Evolutionary conservation across 2,888 invertebrate genomes (phyloP), one percentile per base, ranked within the genome.

Genomic region (Sisyra nigra): DNA sequence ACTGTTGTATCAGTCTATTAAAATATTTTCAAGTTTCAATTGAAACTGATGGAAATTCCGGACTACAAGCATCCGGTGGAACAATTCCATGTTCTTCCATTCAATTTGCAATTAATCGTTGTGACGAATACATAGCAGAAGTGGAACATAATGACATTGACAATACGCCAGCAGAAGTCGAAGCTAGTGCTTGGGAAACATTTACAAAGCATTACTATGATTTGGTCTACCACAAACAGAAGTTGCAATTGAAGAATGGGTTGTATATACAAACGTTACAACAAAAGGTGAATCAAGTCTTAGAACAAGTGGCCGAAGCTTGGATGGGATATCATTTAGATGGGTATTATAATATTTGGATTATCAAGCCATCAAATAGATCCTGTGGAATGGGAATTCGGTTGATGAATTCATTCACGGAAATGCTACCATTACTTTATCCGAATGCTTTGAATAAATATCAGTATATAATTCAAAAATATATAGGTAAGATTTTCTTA

Each of bases 381-480:
- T 92, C 92, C 51, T 73, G 93, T 8, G 93, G 94, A 0, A 71
- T 86, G 54, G 93, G 93, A 40, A 93, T 94, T 48, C 78, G 80
- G 38, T 69, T 92, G 40, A 80, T 87, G 70, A 85, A 87, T 59
- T 80, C 78, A 53, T 69, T 93, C 18, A 85, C 87, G 52, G 87
- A 89, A 53, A 89, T 94, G 43, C 61, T 86, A 49, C 74, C 74
- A 18, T 69, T 78, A 42, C 68, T 81, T n/a, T 80, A 80, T 56
- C 69, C 74, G 50, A 71, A 76, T 10, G 63, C 67, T 57, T 70
- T 72, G 18, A 67, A 74, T 50, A 81, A 81, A 61, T 72, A 78
- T 55, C 75, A 85, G 68, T 93, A 83, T 60, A 89, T 94, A 40
- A 85, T 93, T 9, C 93, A 94, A 60, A 94, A 94, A 65, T 94